phyloP scores from a whole-genome alignment of 2,113 vertebrate genomes.

The Rhea americana region DNA sequence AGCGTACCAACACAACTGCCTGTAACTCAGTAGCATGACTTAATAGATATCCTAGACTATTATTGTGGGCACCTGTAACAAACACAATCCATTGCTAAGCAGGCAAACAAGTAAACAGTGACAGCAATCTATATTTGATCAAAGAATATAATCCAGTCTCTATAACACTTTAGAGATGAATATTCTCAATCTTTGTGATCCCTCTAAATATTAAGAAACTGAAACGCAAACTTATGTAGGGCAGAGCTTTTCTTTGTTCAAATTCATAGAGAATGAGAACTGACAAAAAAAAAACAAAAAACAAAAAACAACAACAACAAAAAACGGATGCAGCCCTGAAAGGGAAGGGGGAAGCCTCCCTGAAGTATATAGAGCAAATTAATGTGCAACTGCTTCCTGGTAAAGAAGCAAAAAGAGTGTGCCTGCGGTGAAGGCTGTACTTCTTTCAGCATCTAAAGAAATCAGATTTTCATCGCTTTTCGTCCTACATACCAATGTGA shows the following conservation, averaged over 20 bases:
- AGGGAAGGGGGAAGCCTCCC: background rate
- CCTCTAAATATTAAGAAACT: background rate
- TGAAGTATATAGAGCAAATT: background rate
- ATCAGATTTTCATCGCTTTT: fast-evolving
- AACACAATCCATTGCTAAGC: background rate
- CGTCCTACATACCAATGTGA: fast-evolving
- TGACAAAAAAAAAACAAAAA: background rate
- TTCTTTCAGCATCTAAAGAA: background rate
- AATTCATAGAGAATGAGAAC: background rate
- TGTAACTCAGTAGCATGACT: background rate
- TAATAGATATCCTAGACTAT: background rate
- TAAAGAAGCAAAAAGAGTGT: fast-evolving
- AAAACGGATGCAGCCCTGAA: background rate
- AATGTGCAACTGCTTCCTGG: fast-evolving
- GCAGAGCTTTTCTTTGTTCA: background rate
- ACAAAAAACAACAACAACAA: too few relatives aligned
- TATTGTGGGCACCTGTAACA: background rate
- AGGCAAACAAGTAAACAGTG: background rate
- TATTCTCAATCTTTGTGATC: background rate
- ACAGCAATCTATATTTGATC: background rate
- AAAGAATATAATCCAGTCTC: background rate
- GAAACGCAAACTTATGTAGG: background rate
- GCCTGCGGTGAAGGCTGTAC: background rate
- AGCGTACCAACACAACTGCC: background rate
- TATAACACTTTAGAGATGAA: background rate